phyloP scores from a whole-genome alignment of 2,888 invertebrate genomes.

The Poecilobothrus nobilitatus region DNA sequence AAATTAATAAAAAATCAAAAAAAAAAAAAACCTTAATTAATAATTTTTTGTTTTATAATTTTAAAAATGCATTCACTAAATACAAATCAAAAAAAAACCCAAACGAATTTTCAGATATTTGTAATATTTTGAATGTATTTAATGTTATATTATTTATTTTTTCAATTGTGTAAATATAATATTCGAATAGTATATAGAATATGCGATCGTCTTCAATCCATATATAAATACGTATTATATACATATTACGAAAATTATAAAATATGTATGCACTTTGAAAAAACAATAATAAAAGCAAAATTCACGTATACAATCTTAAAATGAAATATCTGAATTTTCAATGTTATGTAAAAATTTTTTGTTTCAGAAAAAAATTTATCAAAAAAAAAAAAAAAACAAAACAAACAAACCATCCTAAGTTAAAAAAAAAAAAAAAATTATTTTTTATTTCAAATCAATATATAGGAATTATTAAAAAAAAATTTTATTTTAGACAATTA shows the following conservation, averaged over 20 bases:
- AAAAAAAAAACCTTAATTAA: no score
- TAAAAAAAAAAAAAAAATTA: constrained; percentile 2
- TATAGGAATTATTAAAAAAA: background rate
- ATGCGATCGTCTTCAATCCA: no score
- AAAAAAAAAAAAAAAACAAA: background rate
- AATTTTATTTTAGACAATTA: background rate
- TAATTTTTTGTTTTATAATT: background rate
- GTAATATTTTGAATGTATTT: no score
- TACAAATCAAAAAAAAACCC: background rate
- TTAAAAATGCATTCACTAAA: background rate
- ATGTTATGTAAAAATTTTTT: constrained; percentile 2
- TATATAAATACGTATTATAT: no score
- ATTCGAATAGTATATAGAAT: no score
- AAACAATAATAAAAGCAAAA: no score
- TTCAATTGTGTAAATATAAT: no score
- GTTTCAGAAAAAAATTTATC: background rate
- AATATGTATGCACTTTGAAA: no score
- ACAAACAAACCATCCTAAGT: background rate
- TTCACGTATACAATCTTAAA: no score
- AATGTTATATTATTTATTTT: no score
- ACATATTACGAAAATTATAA: no score
- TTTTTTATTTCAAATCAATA: background rate
- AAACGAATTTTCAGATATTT: background rate
- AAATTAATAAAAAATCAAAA: no score
- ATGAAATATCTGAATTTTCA: background rate